phyloP scores from a whole-genome alignment of 2,797 vertebrate species.

The Brachyalestes nurse region DNA sequence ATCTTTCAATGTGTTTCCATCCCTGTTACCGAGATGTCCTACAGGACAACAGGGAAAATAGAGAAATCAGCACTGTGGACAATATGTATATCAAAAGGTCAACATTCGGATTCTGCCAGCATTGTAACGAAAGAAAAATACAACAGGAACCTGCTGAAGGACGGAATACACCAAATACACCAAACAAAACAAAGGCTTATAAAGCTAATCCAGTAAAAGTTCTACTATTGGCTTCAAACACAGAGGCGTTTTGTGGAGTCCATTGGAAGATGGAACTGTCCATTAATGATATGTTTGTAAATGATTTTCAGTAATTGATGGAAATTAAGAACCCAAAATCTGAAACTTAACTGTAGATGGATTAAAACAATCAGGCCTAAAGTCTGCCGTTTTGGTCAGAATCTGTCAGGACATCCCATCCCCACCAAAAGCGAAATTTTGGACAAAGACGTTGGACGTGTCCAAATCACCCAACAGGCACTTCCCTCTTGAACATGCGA shows the following conservation, averaged over 20 bases:
- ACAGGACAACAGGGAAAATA: slow-evolving; percentile 31
- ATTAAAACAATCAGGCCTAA: background rate
- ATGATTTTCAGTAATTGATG: background rate
- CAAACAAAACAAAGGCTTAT: background rate
- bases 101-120: slow-evolving; percentile 11
- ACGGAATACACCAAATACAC: background rate
- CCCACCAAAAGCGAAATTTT: background rate
- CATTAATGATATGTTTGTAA: background rate
- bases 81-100: slow-evolving; percentile 15
- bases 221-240: background rate
- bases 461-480: background rate
- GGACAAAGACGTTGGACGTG: background rate
- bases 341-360: too few relatives aligned
- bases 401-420: background rate
- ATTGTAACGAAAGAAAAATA: slow-evolving; percentile 10
- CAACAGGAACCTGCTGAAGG: background rate
- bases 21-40: slow-evolving; percentile 25
- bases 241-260: background rate
- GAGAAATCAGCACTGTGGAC: slow-evolving; percentile 18
- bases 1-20: slow-evolving; percentile 8
- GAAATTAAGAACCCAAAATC: too few relatives aligned
- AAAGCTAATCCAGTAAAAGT: slow-evolving; percentile 12
- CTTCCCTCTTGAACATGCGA: background rate
- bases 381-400: background rate
- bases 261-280: background rate